Evolutionary conservation across 2,797 vertebrate species (phyloP), one percentile per base, ranked within the genome.

Genomic region (Artibeus lituratus): DNA sequence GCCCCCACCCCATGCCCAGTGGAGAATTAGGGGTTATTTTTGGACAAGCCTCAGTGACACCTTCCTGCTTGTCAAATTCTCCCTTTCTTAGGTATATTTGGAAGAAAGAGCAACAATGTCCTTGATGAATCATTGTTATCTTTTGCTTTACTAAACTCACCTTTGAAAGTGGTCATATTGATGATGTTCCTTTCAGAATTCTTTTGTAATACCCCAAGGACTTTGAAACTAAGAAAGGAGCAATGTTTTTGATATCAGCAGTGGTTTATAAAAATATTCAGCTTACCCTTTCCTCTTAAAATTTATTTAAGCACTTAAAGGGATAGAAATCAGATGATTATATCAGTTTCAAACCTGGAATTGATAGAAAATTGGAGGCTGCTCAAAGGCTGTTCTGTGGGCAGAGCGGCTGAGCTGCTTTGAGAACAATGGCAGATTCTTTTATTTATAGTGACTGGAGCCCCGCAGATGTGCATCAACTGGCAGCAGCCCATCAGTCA

Each of bases 391-490:
- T 67, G 35, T 69, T 83, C 51, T 94, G 37, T 91, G 47, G 94
- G 90, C 35, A 65, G 42, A 70, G 51, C 69, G 85, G 35, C 32
- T 81, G 78, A 67, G 65, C 59, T 89, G 62, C 44, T 86, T 70
- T 76, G 94, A 83, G 80, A 96, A 96, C 90, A 91, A 73, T 76
- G 57, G 53, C 67, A 80, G 91, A 67, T 95, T 96, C 92, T 96
- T 85, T 82, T 82, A 49, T 94, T 94, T 82, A 72, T 47, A 55
- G 86, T 91, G 67, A 72, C 47, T 22, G 26, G 53, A 84, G 86
- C 78, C 88, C 91, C 95, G 37, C 92, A 92, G 94, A 94, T 97
- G 92, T 73, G 88, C 24, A n/a, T 12, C 62, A 35, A 0, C 78
- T 87, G 93, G 82, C 82, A 39, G 0, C 10, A 18, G 53, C 49